Evolutionary conservation across 2,797 vertebrate species (phyloP).

Genomic region (Sternotherus odoratus): DNA sequence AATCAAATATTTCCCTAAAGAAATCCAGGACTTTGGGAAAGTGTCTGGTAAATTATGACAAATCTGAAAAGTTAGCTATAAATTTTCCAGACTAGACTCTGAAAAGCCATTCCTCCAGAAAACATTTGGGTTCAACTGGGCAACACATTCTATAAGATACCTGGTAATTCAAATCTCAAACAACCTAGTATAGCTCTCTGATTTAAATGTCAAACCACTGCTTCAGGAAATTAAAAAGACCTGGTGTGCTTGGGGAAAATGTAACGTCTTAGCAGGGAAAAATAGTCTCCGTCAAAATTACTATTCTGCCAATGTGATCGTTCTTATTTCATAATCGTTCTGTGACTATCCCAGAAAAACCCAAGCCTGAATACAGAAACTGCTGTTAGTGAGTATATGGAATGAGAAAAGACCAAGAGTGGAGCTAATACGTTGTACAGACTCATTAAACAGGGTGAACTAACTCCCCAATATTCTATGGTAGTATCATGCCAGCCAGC

Average conservation of each 20-base stretch:
- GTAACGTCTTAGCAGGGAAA: background rate
- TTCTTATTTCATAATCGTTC: background rate
- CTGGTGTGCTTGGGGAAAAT: background rate
- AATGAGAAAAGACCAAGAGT: background rate
- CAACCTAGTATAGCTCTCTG: background rate
- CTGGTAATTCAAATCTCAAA: background rate
- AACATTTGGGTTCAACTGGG: background rate
- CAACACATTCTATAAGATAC: background rate
- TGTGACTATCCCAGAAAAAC: background rate
- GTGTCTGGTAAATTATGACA: background rate
- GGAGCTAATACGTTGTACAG: background rate
- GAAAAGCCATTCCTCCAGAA: background rate
- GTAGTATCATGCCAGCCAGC: background rate
- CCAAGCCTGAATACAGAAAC: background rate
- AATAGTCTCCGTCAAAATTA: background rate
- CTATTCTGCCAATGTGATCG: background rate
- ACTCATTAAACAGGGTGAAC: background rate
- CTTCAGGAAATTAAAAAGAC: background rate
- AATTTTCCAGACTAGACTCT: background rate
- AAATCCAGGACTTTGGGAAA: background rate
- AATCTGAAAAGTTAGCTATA: background rate
- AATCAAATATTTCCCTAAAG: background rate
- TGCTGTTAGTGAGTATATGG: background rate
- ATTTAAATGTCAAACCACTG: background rate
- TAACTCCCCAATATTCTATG: background rate